A percentile compares a stretch with the other conserved stretches of the same genome.
These are phyloP conservation scores for Odontophorus gujanensis DNA, from an alignment of 2,113 vertebrate species.

Conservation along the genomic window DNA sequence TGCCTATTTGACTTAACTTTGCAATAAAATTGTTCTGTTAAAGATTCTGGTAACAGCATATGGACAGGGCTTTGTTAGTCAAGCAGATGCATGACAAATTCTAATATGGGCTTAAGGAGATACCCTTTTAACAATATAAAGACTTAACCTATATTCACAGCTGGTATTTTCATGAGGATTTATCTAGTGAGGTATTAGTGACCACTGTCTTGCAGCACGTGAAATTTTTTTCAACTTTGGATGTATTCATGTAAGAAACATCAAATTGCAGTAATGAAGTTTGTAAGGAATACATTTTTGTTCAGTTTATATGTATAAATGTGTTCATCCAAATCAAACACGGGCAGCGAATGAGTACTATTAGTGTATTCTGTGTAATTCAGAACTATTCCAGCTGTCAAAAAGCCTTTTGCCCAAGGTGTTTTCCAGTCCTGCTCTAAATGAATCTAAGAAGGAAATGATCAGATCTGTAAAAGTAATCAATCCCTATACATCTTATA, in stretches of 20 bases:
- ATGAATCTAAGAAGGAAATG: background rate
- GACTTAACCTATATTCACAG: slow-evolving; percentile 58
- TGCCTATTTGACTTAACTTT: slow-evolving; percentile 31
- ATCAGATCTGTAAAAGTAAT: background rate
- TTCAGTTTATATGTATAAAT: background rate
- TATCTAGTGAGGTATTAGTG: slow-evolving; percentile 18
- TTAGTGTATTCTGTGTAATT: background rate
- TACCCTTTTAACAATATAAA: slow-evolving; percentile 30
- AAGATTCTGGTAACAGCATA: slow-evolving; percentile 37
- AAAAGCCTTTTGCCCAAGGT: background rate
- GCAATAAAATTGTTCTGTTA: slow-evolving; percentile 30
- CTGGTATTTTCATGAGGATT: slow-evolving; percentile 9
- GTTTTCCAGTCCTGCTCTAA: background rate
- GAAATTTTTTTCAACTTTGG: background rate
- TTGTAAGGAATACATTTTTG: background rate
- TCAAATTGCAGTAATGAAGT: background rate
- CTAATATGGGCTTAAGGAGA: slow-evolving; percentile 20
- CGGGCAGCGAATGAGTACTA: background rate
- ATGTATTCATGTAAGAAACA: background rate
- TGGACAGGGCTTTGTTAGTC: slow-evolving; percentile 28
- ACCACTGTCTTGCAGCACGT: background rate
- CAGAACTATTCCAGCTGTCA: background rate
- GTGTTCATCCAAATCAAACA: background rate
- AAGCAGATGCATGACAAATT: slow-evolving; percentile 30
- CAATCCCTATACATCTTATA: background rate